phyloP scores from a whole-genome alignment of 2,113 vertebrate species.

The Marmota monax region DNA sequence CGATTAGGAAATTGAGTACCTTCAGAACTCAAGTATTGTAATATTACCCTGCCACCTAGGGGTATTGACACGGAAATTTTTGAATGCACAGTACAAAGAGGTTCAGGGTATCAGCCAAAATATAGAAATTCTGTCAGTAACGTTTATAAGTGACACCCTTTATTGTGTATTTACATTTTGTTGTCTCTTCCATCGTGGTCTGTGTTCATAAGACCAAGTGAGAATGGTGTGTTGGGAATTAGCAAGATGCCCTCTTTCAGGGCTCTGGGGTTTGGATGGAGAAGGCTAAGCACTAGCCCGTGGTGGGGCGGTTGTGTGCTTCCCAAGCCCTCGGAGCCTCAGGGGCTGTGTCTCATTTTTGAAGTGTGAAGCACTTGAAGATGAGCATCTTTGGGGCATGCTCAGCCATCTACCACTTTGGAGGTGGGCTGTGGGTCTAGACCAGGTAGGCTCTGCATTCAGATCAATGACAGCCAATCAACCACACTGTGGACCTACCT shows the following conservation, averaged over 20 bases:
- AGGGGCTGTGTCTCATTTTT: rapidly evolving
- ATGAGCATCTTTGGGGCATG: too few species aligned
- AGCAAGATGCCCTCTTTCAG: background rate
- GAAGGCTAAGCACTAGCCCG: rapidly evolving
- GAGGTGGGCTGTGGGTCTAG: too few species aligned
- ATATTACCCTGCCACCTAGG: slow-evolving; percentile 79
- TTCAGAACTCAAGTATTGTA: slow-evolving; percentile 45
- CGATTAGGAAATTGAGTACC: background rate
- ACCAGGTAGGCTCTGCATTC: too few species aligned
- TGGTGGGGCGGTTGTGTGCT: rapidly evolving
- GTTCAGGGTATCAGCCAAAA: background rate
- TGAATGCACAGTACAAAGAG: background rate
- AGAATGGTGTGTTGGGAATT: background rate
- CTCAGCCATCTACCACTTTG: rapidly evolving
- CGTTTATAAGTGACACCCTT: too few species aligned
- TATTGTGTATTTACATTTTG: background rate
- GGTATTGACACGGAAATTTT: slow-evolving; percentile 61
- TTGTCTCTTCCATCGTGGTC: background rate
- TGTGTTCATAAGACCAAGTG: background rate
- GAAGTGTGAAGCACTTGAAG: background rate
- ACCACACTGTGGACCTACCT: too few species aligned
- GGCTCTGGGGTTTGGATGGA: background rate
- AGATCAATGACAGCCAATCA: background rate
- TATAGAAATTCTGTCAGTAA: background rate
- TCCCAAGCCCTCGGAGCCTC: rapidly evolving